These are phyloP conservation scores for Phalera bucephala DNA, from an alignment of 2,888 invertebrate genomes.

Conservation along the genomic window DNA sequence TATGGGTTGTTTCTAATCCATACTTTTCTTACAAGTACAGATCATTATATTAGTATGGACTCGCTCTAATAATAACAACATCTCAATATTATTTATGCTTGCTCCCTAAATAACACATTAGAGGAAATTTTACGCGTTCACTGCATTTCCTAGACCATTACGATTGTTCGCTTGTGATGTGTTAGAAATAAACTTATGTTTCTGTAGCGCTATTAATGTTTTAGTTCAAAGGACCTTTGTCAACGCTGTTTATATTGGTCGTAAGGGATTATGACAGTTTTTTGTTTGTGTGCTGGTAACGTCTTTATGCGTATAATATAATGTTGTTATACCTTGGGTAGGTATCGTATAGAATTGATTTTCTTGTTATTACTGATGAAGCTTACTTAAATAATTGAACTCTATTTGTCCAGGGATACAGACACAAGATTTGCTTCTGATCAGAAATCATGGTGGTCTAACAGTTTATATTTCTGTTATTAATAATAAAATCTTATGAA, in stretches of 20 bases:
- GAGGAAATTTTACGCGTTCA: conserved; percentile 45
- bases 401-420: too few species aligned
- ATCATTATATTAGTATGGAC: too few species aligned
- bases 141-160: conserved; percentile 52
- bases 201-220: conserved; percentile 49
- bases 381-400: too few species aligned
- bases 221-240: conserved; percentile 51
- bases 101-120: conserved; percentile 37
- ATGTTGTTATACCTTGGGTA: too few species aligned
- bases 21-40: too few species aligned
- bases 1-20: too few species aligned
- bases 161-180: conserved; percentile 55
- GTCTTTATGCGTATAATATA: background rate
- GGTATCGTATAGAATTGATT: too few species aligned
- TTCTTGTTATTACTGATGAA: too few species aligned
- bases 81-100: conserved; percentile 26
- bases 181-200: conserved; percentile 43
- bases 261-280: conserved; percentile 25
- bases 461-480: too few species aligned
- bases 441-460: too few species aligned
- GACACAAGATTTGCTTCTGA: too few species aligned
- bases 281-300: conserved; percentile 3
- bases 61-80: conserved; percentile 18
- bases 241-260: conserved; percentile 31
- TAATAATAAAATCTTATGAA: too few species aligned